phyloP scores from a whole-genome alignment of 2,113 vertebrate genomes.

The Coracopsis vasa region DNA sequence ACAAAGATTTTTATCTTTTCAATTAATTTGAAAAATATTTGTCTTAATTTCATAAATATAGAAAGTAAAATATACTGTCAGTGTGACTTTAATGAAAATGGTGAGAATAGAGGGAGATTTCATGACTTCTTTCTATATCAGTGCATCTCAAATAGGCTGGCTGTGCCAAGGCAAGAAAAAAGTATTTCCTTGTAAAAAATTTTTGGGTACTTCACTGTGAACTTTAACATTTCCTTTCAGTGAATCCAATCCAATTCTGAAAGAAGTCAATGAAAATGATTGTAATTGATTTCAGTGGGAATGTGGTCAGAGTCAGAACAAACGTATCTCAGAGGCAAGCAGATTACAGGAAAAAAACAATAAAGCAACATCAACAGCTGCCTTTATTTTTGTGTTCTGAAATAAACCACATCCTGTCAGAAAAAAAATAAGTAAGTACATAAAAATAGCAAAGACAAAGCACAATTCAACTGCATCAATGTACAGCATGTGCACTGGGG shows the following conservation, averaged over 20 bases:
- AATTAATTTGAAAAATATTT: not conserved
- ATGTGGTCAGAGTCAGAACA: not conserved
- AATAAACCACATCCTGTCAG: conserved; percentile 28
- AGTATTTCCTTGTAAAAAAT: not conserved
- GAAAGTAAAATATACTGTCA: not conserved
- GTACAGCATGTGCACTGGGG: not conserved
- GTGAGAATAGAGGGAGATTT: not conserved
- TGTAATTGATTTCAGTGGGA: conserved; percentile 17
- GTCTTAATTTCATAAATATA: not conserved
- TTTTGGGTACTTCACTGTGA: not conserved
- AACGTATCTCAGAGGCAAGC: not conserved
- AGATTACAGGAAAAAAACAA: not conserved
- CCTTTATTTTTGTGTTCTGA: conserved; percentile 36
- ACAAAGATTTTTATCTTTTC: not conserved
- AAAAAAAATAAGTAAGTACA: not conserved
- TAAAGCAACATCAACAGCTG: not conserved
- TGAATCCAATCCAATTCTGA: not conserved
- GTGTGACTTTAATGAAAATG: not conserved
- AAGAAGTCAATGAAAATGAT: conserved; percentile 32
- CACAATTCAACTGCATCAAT: conserved; percentile 34
- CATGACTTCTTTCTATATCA: not conserved
- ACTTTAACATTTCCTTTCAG: not conserved
- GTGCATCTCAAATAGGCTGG: not conserved
- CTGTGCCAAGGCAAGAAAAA: not conserved
- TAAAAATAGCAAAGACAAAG: conserved; percentile 21